Base-by-base conservation (phyloP, 2,113 vertebrate species). In the Oxyura jamaicensis region DNA sequence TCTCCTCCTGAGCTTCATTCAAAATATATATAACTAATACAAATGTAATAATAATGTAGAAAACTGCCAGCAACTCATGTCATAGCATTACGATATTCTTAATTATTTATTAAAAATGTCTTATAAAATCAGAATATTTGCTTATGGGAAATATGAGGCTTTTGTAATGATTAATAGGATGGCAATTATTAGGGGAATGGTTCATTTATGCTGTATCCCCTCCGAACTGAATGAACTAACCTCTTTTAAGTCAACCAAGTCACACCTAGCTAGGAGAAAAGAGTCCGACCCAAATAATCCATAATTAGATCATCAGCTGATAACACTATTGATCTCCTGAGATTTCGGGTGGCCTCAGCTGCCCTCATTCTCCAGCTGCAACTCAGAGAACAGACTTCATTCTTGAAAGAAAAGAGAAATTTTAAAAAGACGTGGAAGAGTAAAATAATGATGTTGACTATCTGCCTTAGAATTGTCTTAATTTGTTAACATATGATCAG, bases 301-400 rank as follows among this genome's bases (percentile, higher is more conserved):
- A 73, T 62, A 96, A 96, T 95, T 96, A 96, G 95, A 82, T 76
- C 83, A 85, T 76, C 92, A 93, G 88, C 83, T 96, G 83, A 79
- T 95, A 78, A 50, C 86, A 33, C 41, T 65, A 69, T 50, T 19
- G 73, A 79, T 86, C 96, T 94, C 96, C 78, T 56, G 95, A 65
- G 95, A 35, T 72, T 52, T 75, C 75, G 65, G 84, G 41, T 96
- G 91, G 83, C 95, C 93, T 92, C 44, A 92, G 83, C 88, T 92
- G 93, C 93, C 78, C 94, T 92, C 13, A 1, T 96, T 87, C 91
- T 87, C 71, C 92, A 90, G 76, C 83, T 91, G 91, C 87, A 96
- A 44, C 63, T 82, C 81, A 65, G 81, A 83, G 65, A 92, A 72
- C 29, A 58, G 39, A 14, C 72, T 95, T 90, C 91, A 84, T 62